Evolutionary conservation across 2,797 vertebrate genomes (phyloP).

Genomic region (Linurgus olivaceus): DNA sequence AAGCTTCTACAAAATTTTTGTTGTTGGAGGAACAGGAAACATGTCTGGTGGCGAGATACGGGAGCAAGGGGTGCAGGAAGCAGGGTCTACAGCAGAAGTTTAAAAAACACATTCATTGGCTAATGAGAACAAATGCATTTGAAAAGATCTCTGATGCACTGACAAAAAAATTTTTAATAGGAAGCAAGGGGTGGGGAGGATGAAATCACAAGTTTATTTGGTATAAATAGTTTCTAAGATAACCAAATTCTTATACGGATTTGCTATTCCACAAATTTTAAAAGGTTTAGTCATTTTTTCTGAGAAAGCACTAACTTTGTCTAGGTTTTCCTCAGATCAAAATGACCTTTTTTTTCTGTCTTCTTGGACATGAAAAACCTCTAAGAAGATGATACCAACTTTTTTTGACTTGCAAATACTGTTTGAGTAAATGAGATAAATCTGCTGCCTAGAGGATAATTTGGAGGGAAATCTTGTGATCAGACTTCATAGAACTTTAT

Average conservation of each 20-base stretch:
- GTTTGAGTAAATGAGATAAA: background rate
- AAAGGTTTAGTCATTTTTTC: background rate
- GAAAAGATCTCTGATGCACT: background rate
- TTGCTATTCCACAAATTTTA: background rate
- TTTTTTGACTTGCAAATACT: background rate
- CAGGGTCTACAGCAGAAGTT: background rate
- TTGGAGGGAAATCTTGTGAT: background rate
- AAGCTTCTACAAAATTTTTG: background rate
- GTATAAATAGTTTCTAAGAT: background rate
- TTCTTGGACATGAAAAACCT: background rate
- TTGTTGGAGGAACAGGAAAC: background rate
- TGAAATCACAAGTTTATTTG: background rate
- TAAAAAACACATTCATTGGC: background rate
- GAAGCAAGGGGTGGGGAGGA: fast-evolving
- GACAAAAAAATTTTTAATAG: background rate
- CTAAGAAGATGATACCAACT: background rate
- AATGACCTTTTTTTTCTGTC: background rate
- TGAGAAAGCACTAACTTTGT: background rate
- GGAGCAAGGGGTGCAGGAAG: background rate
- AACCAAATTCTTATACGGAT: background rate
- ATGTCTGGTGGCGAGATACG: fast-evolving
- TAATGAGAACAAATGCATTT: background rate
- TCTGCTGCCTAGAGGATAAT: background rate
- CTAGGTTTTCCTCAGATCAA: background rate
- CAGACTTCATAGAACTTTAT: background rate